Base-by-base conservation (phyloP, 2,888 invertebrate genomes). In the Tetramorium bicarinatum region DNA sequence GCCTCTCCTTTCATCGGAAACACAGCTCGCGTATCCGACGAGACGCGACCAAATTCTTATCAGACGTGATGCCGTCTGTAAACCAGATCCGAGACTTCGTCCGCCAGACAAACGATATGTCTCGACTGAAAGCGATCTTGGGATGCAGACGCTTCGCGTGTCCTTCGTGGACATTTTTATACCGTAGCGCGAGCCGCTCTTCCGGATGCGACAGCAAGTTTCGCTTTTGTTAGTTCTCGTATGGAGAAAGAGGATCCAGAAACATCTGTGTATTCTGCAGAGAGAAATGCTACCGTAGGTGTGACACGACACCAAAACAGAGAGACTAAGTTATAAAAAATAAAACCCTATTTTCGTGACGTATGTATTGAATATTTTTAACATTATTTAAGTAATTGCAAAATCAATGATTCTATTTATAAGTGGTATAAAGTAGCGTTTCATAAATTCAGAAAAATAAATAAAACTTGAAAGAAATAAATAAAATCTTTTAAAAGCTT, bases 31-130 rank as follows among this genome's bases (percentile, higher is more conserved):
- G 34, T 18, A 79, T 67, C 38, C 76, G 62, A 83, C 54, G 25
- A 47, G 47, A 69, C 59, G 44, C 34, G 21, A 29, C 29, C 29
- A 25, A 61, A 84, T 34, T 52, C 62, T 85, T 88, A 89, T 89
- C 41, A 11, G 21, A 61, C 59, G 84, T 67, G 89, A 89, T 87
- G 61, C 71, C 64, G 87, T 87, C 83, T 75, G 61, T 66, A 41
- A 83, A 72, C 66, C 64, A 82, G 67, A 89, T 81, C 79, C 56
- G 75, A 88, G 83, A 87, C 83, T 85, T 83, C 75, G 85, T 79
- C 71, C 80, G 80, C 29, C 84, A 79, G 85, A 87, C 69, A 85
- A 87, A 82, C 82, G 85, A 89, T 85, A 85, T 75, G 61, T 83
- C 54, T 62, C 83, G 76, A 41, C n/a, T 67, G 77, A 83, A 84